Evolutionary conservation across 2,797 vertebrate species (phyloP).

Genomic region (Orestias chungarensis): DNA sequence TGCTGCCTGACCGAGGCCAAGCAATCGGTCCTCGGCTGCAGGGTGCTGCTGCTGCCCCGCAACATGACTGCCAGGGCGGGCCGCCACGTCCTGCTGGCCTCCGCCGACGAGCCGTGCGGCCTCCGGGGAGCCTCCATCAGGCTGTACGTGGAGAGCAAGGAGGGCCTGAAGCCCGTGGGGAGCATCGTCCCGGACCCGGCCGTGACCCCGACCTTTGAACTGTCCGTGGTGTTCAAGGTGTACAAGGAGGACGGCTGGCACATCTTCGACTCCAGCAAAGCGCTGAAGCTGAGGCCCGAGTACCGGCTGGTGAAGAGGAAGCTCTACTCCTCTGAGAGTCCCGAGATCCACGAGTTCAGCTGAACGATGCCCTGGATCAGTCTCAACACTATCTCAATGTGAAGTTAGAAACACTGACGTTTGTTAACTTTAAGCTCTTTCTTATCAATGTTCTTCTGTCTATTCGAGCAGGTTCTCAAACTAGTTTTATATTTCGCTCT

Average conservation of each 20-base stretch:
- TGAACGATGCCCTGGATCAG: constrained; percentile 14
- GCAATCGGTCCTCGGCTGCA: constrained; percentile 69
- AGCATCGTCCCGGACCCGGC: constrained; percentile 59
- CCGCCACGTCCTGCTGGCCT: constrained; percentile 67
- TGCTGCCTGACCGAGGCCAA: constrained; percentile 78
- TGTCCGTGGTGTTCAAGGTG: constrained; percentile 74
- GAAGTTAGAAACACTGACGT: neutral
- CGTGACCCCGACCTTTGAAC: constrained; percentile 80
- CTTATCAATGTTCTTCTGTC: no score
- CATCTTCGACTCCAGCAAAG: constrained; percentile 70
- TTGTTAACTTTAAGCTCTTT: neutral
- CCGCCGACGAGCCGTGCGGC: constrained; percentile 79
- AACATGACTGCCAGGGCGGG: constrained; percentile 71
- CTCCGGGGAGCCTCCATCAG: constrained; percentile 77
- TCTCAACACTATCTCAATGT: neutral
- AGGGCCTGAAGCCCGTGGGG: constrained; percentile 63
- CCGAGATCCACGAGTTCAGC: constrained; percentile 72
- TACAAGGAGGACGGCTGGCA: constrained; percentile 68
- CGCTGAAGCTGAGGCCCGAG: constrained; percentile 74
- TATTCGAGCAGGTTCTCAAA: constrained; percentile 11
- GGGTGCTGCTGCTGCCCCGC: constrained; percentile 75
- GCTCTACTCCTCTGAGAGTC: constrained; percentile 82
- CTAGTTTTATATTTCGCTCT: neutral
- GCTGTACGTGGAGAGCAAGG: constrained; percentile 70
- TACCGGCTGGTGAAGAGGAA: constrained; percentile 84